Evolutionary conservation across 2,113 vertebrate genomes (phyloP), one percentile per base, ranked within the genome.

Genomic region (Callospermophilus lateralis): DNA sequence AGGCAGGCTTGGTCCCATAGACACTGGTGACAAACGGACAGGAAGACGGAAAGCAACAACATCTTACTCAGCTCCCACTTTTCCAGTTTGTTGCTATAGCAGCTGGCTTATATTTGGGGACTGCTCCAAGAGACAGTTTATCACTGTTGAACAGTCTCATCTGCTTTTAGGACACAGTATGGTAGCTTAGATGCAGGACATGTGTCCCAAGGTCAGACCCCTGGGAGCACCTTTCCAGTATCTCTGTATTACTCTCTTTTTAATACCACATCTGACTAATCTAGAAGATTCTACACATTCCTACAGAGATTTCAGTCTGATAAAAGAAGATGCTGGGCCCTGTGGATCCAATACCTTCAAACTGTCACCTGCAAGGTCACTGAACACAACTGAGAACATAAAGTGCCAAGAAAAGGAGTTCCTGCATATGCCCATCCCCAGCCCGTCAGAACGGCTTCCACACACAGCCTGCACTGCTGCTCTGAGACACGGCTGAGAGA

Each of bases 401-500:
- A 65, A 55, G 26, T 17, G 45, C 76, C 78, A 65, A 32, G 68
- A 81, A 78, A 88, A 51, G 87, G 55, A 16, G 15, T n/a, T 63
- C 34, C 12, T 67, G 34, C 7, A 19, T 72, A 65, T 20, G 42
- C 61, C 63, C 32, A 63, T 42, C 20, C 55, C 12, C 10, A 26
- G 68, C 10, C 32, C 51, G 3, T 0, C 4, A 1, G 24, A 72
- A 58, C 48, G 3, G 63, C 9, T 9, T 68, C 58, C 22, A 30
- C 20, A n/a, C 2, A 1, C 24, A 1, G 2, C 51, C 48, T 2
- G 42, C 15, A 76, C 20, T 20, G 74, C n/a, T 1, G 7, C 28
- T 55, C 32, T 15, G 93, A 81, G 58, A 10, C 32, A 0, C 4
- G 34, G 65, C 84, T 53, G 16, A 11, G 16, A 95, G 42, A 0